Percentiles rank a stretch among this genome's conserved stretches.
These are phyloP conservation scores for Hedya salicella DNA, from an alignment of 2,888 invertebrate genomes.

Conservation along the genomic window DNA sequence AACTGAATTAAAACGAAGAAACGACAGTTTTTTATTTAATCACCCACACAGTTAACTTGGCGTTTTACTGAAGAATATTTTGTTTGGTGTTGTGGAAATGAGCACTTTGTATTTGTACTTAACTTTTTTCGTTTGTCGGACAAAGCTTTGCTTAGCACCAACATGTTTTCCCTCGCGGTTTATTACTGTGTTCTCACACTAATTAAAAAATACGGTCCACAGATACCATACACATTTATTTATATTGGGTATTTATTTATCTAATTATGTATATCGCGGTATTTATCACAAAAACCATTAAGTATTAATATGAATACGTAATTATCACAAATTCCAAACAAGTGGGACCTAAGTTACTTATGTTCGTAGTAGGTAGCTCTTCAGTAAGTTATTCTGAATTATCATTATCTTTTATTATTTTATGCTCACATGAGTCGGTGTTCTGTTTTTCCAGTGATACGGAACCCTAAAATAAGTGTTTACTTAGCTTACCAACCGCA, in stretches of 20 bases:
- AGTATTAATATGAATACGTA: too few species aligned
- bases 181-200: background rate
- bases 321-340: too few species aligned
- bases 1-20: background rate
- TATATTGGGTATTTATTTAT: too few species aligned
- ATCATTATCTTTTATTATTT: too few species aligned
- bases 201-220: background rate
- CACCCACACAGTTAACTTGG: slow-evolving; percentile 16
- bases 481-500: background rate
- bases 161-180: background rate
- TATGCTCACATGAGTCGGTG: too few species aligned
- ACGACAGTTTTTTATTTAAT: slow-evolving; percentile 7
- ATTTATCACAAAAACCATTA: too few species aligned
- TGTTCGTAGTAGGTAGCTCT: too few species aligned
- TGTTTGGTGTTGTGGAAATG: slow-evolving; percentile 42
- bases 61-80: slow-evolving; percentile 18
- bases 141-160: slow-evolving; percentile 32
- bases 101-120: slow-evolving; percentile 36
- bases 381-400: too few species aligned
- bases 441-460: background rate
- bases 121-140: slow-evolving; percentile 27
- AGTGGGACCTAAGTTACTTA: too few species aligned
- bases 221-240: background rate
- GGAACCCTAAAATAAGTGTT: background rate
- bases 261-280: too few species aligned